phyloP scores from a whole-genome alignment of 2,888 invertebrate genomes.

The Leptopilina drosophilae region DNA sequence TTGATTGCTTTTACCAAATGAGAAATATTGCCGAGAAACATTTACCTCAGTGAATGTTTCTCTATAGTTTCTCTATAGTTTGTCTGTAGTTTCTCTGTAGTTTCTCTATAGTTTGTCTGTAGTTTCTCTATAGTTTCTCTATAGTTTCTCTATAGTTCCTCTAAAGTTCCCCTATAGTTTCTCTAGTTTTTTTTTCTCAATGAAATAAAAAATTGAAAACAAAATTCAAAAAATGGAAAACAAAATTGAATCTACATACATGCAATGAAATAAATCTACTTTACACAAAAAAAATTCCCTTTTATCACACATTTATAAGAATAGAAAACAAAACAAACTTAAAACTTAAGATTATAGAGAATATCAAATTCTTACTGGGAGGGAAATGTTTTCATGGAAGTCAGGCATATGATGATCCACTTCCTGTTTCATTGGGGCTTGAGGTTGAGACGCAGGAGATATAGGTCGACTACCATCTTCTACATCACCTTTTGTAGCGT shows the following conservation, averaged over 20 bases:
- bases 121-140: no score
- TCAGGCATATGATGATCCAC: constrained; percentile 79
- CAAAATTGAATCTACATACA: not conserved
- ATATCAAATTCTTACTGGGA: constrained; percentile 71
- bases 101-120: no score
- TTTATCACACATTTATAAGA: no score
- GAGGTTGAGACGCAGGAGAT: constrained; percentile 79
- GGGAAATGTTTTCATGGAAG: constrained; percentile 76
- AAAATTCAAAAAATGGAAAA: not conserved
- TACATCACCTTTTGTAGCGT: constrained; percentile 79
- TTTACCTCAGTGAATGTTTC: no score
- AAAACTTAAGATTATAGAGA: constrained; percentile 21
- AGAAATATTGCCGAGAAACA: not conserved
- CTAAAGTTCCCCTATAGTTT: no score
- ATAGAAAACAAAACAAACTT: not conserved
- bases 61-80: no score
- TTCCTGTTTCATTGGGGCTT: constrained; percentile 82
- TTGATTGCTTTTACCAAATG: not conserved
- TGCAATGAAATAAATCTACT: no score
- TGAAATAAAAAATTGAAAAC: not conserved
- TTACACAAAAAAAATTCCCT: no score
- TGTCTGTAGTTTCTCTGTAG: no score
- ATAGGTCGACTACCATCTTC: constrained; percentile 79
- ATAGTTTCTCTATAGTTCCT: no score
- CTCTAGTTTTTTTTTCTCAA: no score